Evolutionary conservation across 23 tunicate genomes (phyloP), one percentile per base, ranked within the genome.

Genomic region (Diplosoma virens): DNA sequence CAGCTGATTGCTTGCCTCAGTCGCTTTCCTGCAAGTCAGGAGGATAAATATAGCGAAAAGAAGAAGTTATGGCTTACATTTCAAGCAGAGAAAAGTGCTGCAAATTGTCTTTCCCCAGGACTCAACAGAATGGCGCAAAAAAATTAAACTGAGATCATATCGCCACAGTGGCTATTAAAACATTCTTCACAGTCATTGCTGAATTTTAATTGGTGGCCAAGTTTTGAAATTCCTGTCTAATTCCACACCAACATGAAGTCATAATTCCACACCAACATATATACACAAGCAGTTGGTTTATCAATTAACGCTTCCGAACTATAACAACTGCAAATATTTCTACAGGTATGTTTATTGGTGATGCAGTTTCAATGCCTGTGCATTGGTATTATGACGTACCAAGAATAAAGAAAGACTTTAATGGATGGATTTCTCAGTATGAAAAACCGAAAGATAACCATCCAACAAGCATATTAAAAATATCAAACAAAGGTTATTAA

Each of bases 341-440:
- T 80, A 5, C 28, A 82, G 89, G 89, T 6, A 17, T 84, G 78
- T 84, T 84, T 37, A 58, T 84, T 53, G 89, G 89, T 27, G 89
- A 84, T 32, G 59, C 82, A 1, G 82, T 69, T 1, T 59, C 89
- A 20, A 84, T 84, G 89, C 89, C 89, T 20, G 89, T 84, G 46
- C 89, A 84, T 67, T 84, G 89, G 89, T 84, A 84, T 63, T 84
- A 84, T 31, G 78, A 84, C 60, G 89, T 84, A 21, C 78, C 89
- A 23, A 60, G 56, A 24, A 84, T 84, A 16, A 77, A 77, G 59
- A 45, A 78, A 37, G 89, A 84, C 48, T 84, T 67, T 47, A 66
- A 58, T 7, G 89, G 78, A 0, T 84, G 89, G 89, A 84, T 84
- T 22, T 30, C 23, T 4, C 81, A 77, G 45, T 84, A 84, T 55